Conservation (phyloP, 2,888 invertebrate species). For the Morpho deidamia region DNA sequence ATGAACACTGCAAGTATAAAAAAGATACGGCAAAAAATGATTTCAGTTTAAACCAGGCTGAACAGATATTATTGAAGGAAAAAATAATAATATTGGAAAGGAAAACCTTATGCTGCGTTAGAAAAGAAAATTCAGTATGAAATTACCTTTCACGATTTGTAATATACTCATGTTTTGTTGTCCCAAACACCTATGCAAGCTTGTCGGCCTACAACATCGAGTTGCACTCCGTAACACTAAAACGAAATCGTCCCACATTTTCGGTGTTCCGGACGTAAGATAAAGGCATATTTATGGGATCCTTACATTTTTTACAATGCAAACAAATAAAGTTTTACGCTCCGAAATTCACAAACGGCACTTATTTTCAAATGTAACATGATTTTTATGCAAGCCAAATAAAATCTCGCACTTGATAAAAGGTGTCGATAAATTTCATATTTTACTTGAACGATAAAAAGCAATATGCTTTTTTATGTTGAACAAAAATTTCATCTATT, state of each 20-base stretch:
- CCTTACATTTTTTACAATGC: constrained; percentile 21
- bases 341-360: constrained; percentile 13
- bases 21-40: background rate
- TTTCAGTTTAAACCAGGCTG: constrained; percentile 29
- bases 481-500: background rate
- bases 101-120: constrained; percentile 60
- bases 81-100: constrained; percentile 60
- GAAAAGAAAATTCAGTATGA: constrained; percentile 71
- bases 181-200: constrained; percentile 24
- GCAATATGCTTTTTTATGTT: background rate
- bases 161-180: constrained; percentile 69
- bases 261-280: constrained; percentile 26
- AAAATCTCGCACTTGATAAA: constrained; percentile 17
- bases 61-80: constrained; percentile 21
- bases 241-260: constrained; percentile 42
- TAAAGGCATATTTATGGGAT: constrained; percentile 29
- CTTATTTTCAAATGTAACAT: constrained; percentile 18
- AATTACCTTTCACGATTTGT: constrained; percentile 74
- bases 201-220: constrained; percentile 39
- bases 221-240: constrained; percentile 49
- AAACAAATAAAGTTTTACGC: constrained; percentile 17
- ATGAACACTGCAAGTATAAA: background rate
- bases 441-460: constrained; percentile 12
- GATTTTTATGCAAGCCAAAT: constrained; percentile 16
- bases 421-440: constrained; percentile 14